Conservation (phyloP, 2,888 invertebrate genomes). For the Lydus trimaculatus region DNA sequence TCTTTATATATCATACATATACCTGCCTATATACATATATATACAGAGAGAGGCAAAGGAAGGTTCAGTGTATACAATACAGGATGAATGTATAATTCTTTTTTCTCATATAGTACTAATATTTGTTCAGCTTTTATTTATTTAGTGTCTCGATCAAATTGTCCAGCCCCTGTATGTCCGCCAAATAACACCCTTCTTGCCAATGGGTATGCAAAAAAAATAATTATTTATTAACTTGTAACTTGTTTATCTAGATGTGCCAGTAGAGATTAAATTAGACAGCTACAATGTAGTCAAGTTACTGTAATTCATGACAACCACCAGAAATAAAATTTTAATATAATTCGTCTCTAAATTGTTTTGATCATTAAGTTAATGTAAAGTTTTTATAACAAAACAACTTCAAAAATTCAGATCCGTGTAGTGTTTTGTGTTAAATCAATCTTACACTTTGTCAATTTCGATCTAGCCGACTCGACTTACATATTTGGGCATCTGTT, state of each 20-base stretch:
- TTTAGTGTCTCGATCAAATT: constrained; percentile 48
- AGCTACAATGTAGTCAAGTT: background rate
- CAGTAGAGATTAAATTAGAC: background rate
- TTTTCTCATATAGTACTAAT: constrained; percentile 53
- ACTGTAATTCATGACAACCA: background rate
- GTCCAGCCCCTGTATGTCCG: constrained; percentile 21
- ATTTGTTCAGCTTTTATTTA: constrained; percentile 56
- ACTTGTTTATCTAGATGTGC: background rate
- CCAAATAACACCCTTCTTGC: constrained; percentile 17
- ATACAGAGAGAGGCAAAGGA: background rate
- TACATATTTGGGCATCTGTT: no score
- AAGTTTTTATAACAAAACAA: no score
- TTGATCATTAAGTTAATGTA: no score
- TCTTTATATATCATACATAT: background rate
- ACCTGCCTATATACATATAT: background rate
- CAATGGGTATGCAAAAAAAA: background rate
- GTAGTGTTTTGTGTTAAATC: no score
- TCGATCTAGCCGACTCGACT: no score
- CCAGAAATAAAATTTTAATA: background rate
- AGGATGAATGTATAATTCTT: constrained; percentile 18
- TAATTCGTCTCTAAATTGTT: no score
- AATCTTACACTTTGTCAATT: no score
- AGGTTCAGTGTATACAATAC: background rate
- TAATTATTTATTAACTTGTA: constrained; percentile 8
- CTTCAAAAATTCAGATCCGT: no score